Evolutionary conservation across 2,797 vertebrate species (phyloP).

Genomic region (Neomorphus geoffroyi): DNA sequence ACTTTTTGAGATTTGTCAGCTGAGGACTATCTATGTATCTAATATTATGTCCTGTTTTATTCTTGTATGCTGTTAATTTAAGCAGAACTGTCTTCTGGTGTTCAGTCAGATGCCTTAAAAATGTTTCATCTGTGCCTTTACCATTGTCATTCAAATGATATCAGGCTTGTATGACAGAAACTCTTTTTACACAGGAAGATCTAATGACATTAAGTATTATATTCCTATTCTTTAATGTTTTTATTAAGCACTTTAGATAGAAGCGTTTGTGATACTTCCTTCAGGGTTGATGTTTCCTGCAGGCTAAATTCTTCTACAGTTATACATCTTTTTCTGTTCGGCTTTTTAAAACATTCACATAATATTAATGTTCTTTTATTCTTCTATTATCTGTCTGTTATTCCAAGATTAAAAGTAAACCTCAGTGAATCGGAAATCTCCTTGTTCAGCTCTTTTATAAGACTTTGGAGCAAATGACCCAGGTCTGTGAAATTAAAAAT

Average conservation of each 20-base stretch:
- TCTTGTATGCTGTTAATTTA: background rate
- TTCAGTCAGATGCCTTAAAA: background rate
- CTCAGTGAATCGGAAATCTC: constrained; percentile 20
- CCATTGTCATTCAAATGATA: constrained; percentile 22
- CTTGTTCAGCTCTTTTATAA: constrained; percentile 24
- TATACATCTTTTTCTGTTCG: background rate
- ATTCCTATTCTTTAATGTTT: constrained; percentile 45
- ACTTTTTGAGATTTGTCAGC: background rate
- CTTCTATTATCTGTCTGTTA: constrained; percentile 32
- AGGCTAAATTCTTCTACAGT: background rate
- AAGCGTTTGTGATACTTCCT: constrained; percentile 3
- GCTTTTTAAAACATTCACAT: constrained; percentile 5
- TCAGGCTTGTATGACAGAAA: background rate
- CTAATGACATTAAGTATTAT: constrained; percentile 31
- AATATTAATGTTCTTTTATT: constrained; percentile 1
- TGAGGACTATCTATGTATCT: background rate
- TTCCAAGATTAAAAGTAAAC: constrained; percentile 61
- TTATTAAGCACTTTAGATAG: background rate
- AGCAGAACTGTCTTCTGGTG: background rate
- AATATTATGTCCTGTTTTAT: background rate
- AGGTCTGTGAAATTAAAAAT: constrained; percentile 54
- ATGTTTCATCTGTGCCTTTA: background rate
- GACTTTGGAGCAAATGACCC: constrained; percentile 13
- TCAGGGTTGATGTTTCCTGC: background rate
- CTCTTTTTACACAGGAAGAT: background rate